Percentiles rank a stretch among this genome's conserved stretches.
phyloP scores from a whole-genome alignment of 2,113 vertebrate genomes.

The Apistogramma diplotaenia region DNA sequence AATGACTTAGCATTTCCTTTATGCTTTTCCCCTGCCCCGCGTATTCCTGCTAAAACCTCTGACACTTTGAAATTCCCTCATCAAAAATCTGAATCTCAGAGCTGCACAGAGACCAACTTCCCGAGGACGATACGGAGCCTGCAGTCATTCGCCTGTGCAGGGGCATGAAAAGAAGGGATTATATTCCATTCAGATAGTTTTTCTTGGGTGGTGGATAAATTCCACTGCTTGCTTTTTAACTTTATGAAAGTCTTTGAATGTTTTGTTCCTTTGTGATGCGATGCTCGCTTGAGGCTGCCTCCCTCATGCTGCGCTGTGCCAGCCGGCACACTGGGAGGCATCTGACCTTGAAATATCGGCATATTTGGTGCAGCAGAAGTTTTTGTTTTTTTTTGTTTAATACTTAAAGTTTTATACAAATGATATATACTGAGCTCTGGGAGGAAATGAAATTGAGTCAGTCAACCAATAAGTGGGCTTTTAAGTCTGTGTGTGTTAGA shows the following conservation, averaged over 20 bases:
- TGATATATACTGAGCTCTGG: neutral
- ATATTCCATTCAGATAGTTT: conserved; percentile 55
- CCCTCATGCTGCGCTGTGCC: conserved; percentile 26
- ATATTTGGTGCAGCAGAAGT: neutral
- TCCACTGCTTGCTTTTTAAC: conserved; percentile 55
- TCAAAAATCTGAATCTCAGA: conserved; percentile 64
- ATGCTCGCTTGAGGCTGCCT: conserved; percentile 46
- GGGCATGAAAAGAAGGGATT: conserved; percentile 68
- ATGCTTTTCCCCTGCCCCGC: neutral
- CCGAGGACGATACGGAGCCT: conserved; percentile 37
- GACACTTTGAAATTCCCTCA: conserved; percentile 62
- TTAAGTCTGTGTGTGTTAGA: neutral
- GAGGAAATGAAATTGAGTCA: accelerated
- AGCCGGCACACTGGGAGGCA: conserved; percentile 17
- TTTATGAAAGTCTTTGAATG: conserved; percentile 60
- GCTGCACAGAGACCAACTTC: conserved; percentile 47
- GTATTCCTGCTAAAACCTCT: conserved; percentile 40
- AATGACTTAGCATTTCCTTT: conserved; percentile 56
- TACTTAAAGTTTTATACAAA: neutral
- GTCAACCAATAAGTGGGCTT: neutral
- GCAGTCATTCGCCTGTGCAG: conserved; percentile 52
- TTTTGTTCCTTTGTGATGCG: conserved; percentile 62
- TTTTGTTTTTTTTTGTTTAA: neutral
- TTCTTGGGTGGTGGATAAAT: conserved; percentile 37
- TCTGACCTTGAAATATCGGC: conserved; percentile 55